Base-by-base conservation (phyloP, 2,888 invertebrate genomes). In the Caenorhabditis imperialis region DNA sequence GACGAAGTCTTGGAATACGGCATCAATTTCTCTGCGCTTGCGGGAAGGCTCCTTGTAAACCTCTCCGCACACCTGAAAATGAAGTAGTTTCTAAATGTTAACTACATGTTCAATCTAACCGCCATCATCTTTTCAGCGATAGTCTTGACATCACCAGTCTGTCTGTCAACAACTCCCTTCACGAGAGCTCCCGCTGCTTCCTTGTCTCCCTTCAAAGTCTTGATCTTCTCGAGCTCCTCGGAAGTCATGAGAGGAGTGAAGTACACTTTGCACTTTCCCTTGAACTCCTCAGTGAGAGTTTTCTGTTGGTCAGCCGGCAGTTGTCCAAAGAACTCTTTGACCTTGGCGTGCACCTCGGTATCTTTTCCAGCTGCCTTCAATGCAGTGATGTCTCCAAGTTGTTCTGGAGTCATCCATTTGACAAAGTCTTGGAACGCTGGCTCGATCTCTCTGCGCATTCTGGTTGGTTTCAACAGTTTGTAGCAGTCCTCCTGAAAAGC, bases 291-390 rank as follows among this genome's bases (percentile, higher is more conserved):
- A 18, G 23, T 70, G 27, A 78, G 48, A n/a, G 45, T 47, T 5
- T 35, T 27, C 18, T 76, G 75, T 47, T 63, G 61, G 27, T 69
- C 73, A 12, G 53, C 60, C 58, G 80, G 63, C 55, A 74, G 71
- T 10, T 40, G 53, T 5, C 70, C 72, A 61, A 79, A 84, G 67
- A 60, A 78, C 25, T 77, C 81, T 22, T 79, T 77, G 42, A 78
- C 73, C 51, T 83, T 81, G 30, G 63, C 69, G 14, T 72, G 75
- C 38, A 82, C 54, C 16, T 84, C 84, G 14, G 63, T 48, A n/a
- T 73, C 54, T 48, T 79, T 83, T 51, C 77, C 79, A 4, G 62
- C 47, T n/a, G 53, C 51, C 55, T 67, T 73, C 60, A 75, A 14
- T 16, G 45, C 27, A 14, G 18, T 40, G 22, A 65, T 45, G 8